These are phyloP conservation scores for Microcebus ravelobensis DNA, from an alignment of 2,113 vertebrate species.

Conservation along the genomic window DNA sequence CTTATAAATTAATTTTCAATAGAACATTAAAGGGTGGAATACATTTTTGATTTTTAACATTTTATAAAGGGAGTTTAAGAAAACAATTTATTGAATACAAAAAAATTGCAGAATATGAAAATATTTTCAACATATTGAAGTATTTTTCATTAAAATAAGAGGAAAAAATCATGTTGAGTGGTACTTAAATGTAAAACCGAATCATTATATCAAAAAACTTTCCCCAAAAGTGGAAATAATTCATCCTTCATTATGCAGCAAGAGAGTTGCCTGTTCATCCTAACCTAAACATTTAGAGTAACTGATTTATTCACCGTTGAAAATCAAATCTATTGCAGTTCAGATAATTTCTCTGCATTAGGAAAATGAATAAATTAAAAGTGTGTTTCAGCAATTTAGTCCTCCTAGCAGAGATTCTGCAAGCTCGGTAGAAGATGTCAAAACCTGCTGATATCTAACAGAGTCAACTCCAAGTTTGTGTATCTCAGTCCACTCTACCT, in stretches of 20 bases:
- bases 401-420: slow-evolving; percentile 84
- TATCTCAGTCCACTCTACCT: slow-evolving; percentile 89
- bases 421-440: slow-evolving; percentile 91
- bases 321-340: slow-evolving; percentile 83
- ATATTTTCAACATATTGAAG: background rate
- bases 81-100: background rate
- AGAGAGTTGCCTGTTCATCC: slow-evolving; percentile 61
- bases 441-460: slow-evolving; percentile 91
- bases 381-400: slow-evolving; percentile 83
- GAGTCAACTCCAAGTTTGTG: slow-evolving; percentile 89
- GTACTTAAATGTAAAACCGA: slow-evolving; percentile 56
- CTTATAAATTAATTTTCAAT: background rate
- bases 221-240: slow-evolving; percentile 61
- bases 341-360: slow-evolving; percentile 83
- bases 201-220: slow-evolving; percentile 64
- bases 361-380: slow-evolving; percentile 88
- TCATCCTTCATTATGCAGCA: slow-evolving; percentile 64
- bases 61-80: background rate
- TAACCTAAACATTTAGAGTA: slow-evolving; percentile 84
- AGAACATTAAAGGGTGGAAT: background rate
- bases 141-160: slow-evolving; percentile 35
- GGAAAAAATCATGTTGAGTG: slow-evolving; percentile 25
- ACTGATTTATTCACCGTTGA: slow-evolving; percentile 81
- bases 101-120: slow-evolving; percentile 8
- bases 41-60: slow-evolving; percentile 20